A percentile compares a stretch with the other conserved stretches of the same genome.
phyloP scores from a whole-genome alignment of 2,113 vertebrate genomes.

The Platysternon megacephalum region DNA sequence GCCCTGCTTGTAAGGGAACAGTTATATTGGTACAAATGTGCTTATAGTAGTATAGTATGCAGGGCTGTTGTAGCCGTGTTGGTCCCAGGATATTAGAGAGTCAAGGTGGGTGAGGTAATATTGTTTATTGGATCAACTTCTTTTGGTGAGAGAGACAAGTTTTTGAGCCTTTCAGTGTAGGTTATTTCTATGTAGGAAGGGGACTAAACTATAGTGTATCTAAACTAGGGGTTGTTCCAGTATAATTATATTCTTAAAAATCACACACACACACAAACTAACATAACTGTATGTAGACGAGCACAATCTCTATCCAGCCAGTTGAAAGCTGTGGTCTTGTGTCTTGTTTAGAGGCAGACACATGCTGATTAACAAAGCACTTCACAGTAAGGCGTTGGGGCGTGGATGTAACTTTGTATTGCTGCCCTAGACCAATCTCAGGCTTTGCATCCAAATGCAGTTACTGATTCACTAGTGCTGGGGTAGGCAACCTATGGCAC shows the following conservation, averaged over 20 bases:
- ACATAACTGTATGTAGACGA: background rate
- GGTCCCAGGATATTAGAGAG: background rate
- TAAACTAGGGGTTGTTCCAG: background rate
- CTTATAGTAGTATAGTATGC: background rate
- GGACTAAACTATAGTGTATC: background rate
- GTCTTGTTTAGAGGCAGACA: background rate
- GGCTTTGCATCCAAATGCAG: background rate
- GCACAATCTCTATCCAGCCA: background rate
- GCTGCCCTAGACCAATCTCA: background rate
- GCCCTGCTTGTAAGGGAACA: background rate
- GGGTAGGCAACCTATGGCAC: too few species aligned
- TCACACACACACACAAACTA: background rate
- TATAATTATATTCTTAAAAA: background rate
- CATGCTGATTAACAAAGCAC: background rate
- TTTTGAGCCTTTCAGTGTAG: background rate
- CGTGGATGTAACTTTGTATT: background rate
- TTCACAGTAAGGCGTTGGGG: background rate
- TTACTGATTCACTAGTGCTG: background rate
- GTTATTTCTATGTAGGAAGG: background rate
- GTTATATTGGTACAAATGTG: background rate
- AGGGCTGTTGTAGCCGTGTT: background rate
- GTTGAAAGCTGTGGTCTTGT: background rate
- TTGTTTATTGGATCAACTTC: background rate
- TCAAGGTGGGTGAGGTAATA: background rate
- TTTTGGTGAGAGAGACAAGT: background rate